Percentiles rank a stretch among this genome's conserved stretches.
These are phyloP conservation scores for Aspidapion aeneum DNA, from an alignment of 2,888 invertebrate genomes.

Conservation along the genomic window DNA sequence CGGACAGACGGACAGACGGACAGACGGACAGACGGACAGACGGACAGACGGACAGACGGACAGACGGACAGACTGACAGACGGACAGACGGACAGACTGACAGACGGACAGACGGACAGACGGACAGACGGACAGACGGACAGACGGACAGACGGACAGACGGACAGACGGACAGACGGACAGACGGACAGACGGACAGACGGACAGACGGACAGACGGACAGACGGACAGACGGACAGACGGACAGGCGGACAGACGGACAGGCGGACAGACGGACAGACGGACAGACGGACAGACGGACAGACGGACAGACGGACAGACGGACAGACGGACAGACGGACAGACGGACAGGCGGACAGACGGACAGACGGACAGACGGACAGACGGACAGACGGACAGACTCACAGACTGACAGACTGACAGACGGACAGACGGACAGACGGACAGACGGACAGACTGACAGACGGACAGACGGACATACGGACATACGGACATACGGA, in stretches of 20 bases:
- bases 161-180: conserved; percentile 31
- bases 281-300: conserved; percentile 29
- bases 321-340: conserved; percentile 29
- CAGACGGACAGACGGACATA: conserved; percentile 22
- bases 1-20: neutral
- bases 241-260: conserved; percentile 29
- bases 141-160: conserved; percentile 31
- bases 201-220: conserved; percentile 29
- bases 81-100: conserved; percentile 30
- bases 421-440: conserved; percentile 29
- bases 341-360: conserved; percentile 29
- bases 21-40: conserved; percentile 2
- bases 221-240: conserved; percentile 29
- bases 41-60: conserved; percentile 21
- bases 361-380: conserved; percentile 30
- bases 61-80: conserved; percentile 27
- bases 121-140: conserved; percentile 30
- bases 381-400: conserved; percentile 29
- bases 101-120: conserved; percentile 30
- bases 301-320: conserved; percentile 29
- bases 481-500: conserved; percentile 22
- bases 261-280: conserved; percentile 29
- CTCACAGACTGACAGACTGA: conserved; percentile 29
- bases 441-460: conserved; percentile 24
- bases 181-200: conserved; percentile 29